Percentiles rank a stretch among this genome's conserved stretches.
These are phyloP conservation scores for Zaprionus inermis DNA, from an alignment of 1,140 invertebrate genomes.

Conservation along the genomic window DNA sequence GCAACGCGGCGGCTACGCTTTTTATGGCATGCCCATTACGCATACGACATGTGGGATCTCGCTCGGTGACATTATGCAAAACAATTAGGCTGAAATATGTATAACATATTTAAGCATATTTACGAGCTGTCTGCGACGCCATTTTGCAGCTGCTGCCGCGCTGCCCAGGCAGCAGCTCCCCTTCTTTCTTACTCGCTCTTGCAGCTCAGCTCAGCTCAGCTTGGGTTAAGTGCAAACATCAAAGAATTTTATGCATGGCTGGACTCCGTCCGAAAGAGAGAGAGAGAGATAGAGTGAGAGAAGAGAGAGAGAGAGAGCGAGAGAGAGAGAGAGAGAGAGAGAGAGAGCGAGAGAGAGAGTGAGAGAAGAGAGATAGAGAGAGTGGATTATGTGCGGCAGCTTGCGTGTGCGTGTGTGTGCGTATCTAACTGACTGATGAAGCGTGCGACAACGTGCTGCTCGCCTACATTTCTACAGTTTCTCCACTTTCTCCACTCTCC, in stretches of 20 bases:
- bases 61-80: slow-evolving; percentile 34
- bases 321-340: not conserved
- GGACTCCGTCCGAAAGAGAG: not conserved
- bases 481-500: not conserved
- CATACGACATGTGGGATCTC: slow-evolving; percentile 46
- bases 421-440: slow-evolving; percentile 64
- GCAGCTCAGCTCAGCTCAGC: slow-evolving; percentile 28
- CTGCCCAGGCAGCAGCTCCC: slow-evolving; percentile 17
- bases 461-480: slow-evolving; percentile 2
- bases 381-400: slow-evolving; percentile 12
- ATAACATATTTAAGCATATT: slow-evolving; percentile 38
- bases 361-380: not conserved
- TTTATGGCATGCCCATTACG: slow-evolving; percentile 37
- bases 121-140: slow-evolving; percentile 11
- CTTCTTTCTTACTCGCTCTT: not conserved
- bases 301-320: slow-evolving; percentile 9
- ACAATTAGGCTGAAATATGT: slow-evolving; percentile 41
- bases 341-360: not conserved
- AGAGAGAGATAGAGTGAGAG: too few species aligned
- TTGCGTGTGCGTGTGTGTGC: slow-evolving; percentile 17
- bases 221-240: slow-evolving; percentile 50
- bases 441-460: slow-evolving; percentile 18
- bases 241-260: slow-evolving; percentile 48
- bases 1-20: not conserved
- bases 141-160: not conserved